Evolutionary conservation across 2,113 vertebrate genomes (phyloP), one percentile per base, ranked within the genome.

Genomic region (Orientallactaga bullata): DNA sequence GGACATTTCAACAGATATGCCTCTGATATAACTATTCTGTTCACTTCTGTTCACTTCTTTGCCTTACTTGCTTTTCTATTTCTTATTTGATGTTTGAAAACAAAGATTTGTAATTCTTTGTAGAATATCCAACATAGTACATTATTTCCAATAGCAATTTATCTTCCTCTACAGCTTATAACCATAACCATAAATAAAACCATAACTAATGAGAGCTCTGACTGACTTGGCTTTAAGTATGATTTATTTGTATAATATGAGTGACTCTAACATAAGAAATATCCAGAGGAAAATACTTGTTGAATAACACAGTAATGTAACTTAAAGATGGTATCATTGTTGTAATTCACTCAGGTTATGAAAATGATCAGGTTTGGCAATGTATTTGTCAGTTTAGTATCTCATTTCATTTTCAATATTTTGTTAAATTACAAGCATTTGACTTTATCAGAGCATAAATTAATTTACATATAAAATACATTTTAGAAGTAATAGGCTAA

Each of bases 81-180:
- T 85, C 26, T 94, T 93, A 92, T 92, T 90, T 96, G 5, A 77
- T 92, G 20, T 63, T 84, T 47, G 37, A 68, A 94, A 95, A 39
- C 7, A 84, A 80, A 80, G 71, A 91, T 80, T 80, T 96, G 42
- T 86, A 37, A 88, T 89, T 66, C 37, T 63, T 47, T 23, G 5
- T 82, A 93, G 35, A 13, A 76, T 28, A 90, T 5, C 15, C 0
- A 42, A 12, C 0, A 4, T 72, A 69, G 32, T 73, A 60, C 17
- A 71, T 60, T 11, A 5, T 91, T 89, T 47, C 32, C 12, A 85
- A 65, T 5, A 88, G 26, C 65, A 91, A 93, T 91, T 87, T 23
- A 51, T 68, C 47, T 95, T 91, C 30, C 60, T 7, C 30, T 1
- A 73, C 37, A 96, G 30, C 72, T 39, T 4, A 95, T 91, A 92